Evolutionary conservation across 2,797 vertebrate species (phyloP), one percentile per base, ranked within the genome.

Genomic region (Okamejei kenojei): DNA sequence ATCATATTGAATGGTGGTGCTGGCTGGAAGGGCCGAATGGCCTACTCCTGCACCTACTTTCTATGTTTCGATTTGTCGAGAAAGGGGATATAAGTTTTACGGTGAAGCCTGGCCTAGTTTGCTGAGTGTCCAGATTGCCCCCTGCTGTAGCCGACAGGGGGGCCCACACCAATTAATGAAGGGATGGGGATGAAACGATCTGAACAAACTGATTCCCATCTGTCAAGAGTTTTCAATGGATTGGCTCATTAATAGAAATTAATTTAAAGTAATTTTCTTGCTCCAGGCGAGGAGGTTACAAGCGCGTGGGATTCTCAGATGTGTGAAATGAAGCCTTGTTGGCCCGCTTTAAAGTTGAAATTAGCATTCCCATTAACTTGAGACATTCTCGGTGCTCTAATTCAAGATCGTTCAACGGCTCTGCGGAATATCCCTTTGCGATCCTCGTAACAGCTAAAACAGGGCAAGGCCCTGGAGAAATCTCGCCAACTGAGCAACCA

Each of bases 351-450:
- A 68, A 63, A 35, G 63, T 65, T 88, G 65, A 88, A 88, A 88
- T 88, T 88, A 88, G 84, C 84, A 65, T 68, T 88, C 63, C 63
- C 63, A 88, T 88, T 88, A 88, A 88, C 35, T 68, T 88, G n/a
- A 88, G 61, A n/a, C 45, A 88, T 88, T 54, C 65, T 45, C 3
- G n/a, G n/a, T 88, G 84, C 68, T 88, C 84, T 88, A 88, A 88
- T 88, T 88, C 84, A 88, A 63, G 61, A 63, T 88, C 68, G 84
- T 9, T 65, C n/a, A 68, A 88, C 8, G 68, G 84, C 63, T 32
- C 63, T 68, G 6, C 6, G 68, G 84, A 88, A 68, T 17, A 88
- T 68, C 84, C 61, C 63, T 68, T 68, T 88, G 15, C n/a, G 19
- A 88, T 17, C 65, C 61, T 63, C n/a, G 15, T 21, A 86, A 63